Conservation (phyloP, 2,113 vertebrate genomes). For the Dromiciops gliroides region DNA sequence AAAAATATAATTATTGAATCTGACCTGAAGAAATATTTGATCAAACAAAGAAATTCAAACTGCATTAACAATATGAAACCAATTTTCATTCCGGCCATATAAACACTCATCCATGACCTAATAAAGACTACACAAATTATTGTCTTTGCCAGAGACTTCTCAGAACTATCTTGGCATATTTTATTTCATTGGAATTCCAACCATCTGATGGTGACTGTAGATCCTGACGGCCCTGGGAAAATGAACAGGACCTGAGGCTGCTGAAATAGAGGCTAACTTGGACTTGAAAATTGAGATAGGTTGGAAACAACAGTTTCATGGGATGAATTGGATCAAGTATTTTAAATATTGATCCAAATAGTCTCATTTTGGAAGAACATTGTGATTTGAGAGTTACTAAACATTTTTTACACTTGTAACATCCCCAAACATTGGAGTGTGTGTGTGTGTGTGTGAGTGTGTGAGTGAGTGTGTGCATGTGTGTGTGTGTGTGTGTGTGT, state of each 20-base stretch:
- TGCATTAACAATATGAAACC: slow-evolving; percentile 74
- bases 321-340: slow-evolving; percentile 45
- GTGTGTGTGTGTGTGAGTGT: not conserved
- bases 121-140: slow-evolving; percentile 71
- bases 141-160: slow-evolving; percentile 50
- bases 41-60: slow-evolving; percentile 79
- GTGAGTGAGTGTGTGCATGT: not conserved
- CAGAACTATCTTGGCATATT: slow-evolving; percentile 56
- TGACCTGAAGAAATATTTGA: slow-evolving; percentile 74
- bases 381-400: slow-evolving; percentile 60
- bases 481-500: not conserved
- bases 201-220: slow-evolving; percentile 59
- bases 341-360: slow-evolving; percentile 53
- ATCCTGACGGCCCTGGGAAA: slow-evolving; percentile 77
- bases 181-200: slow-evolving; percentile 76
- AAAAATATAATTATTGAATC: slow-evolving; percentile 79
- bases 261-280: slow-evolving; percentile 30
- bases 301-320: slow-evolving; percentile 39
- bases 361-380: slow-evolving; percentile 55
- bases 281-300: slow-evolving; percentile 35
- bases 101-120: slow-evolving; percentile 50
- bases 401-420: slow-evolving; percentile 70
- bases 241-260: slow-evolving; percentile 42
- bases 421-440: slow-evolving; percentile 87
- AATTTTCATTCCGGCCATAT: slow-evolving; percentile 50